A percentile compares a stretch with the other conserved stretches of the same genome.
These are phyloP conservation scores for Microplitis manilae DNA, from an alignment of 2,888 invertebrate species.

Conservation along the genomic window DNA sequence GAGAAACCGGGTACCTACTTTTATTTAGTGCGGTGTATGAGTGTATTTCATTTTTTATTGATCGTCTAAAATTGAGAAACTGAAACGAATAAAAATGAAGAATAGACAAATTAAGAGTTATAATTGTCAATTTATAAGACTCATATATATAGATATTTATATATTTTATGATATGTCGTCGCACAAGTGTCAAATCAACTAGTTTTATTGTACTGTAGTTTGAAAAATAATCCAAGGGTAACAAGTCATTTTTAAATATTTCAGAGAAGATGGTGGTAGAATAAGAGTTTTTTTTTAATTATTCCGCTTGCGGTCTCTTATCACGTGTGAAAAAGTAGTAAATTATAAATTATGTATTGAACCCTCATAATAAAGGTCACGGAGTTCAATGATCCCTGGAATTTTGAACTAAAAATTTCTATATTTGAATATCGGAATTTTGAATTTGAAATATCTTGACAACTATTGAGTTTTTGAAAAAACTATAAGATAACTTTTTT, in stretches of 20 bases:
- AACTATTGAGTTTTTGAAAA: too few species aligned
- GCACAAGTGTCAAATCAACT: slow-evolving; percentile 14
- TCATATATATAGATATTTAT: slow-evolving; percentile 18
- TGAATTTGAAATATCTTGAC: too few species aligned
- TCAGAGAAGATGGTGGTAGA: not conserved
- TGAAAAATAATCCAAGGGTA: too few species aligned
- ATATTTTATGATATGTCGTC: slow-evolving; percentile 33
- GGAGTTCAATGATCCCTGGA: too few species aligned
- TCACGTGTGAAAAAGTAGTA: too few species aligned
- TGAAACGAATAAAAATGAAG: slow-evolving; percentile 56
- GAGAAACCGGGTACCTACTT: slow-evolving; percentile 62
- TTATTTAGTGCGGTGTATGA: slow-evolving; percentile 49
- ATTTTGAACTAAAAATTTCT: too few species aligned
- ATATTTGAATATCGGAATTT: too few species aligned
- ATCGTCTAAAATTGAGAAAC: slow-evolving; percentile 67
- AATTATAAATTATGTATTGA: too few species aligned
- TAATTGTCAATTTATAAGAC: slow-evolving; percentile 35
- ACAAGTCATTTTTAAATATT: not conserved
- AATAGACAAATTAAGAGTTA: slow-evolving; percentile 28
- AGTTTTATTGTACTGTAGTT: not conserved
- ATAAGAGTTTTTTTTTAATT: not conserved
- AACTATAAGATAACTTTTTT: too few species aligned
- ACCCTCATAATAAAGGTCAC: too few species aligned
- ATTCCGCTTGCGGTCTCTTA: too few species aligned
- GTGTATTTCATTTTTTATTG: slow-evolving; percentile 56